phyloP scores from a whole-genome alignment of 2,113 vertebrate genomes.

The Saccopteryx leptura region DNA sequence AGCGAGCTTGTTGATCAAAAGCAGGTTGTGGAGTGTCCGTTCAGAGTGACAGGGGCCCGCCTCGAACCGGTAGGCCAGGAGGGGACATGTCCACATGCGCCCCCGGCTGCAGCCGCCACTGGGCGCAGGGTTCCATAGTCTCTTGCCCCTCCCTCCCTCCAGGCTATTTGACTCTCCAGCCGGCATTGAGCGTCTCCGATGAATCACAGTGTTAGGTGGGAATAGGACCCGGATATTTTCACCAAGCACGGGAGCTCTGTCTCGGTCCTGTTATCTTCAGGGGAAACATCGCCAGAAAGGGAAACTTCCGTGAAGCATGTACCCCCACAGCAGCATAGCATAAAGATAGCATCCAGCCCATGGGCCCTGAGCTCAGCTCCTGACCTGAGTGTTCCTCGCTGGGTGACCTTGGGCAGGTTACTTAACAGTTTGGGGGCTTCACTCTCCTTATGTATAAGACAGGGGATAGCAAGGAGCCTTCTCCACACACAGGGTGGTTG shows the following conservation, averaged over 20 bases:
- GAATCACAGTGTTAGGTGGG: fast-evolving
- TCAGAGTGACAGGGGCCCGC: not conserved
- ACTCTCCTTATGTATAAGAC: not conserved
- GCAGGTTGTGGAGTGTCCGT: not conserved
- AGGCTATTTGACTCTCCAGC: not conserved
- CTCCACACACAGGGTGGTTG: fast-evolving
- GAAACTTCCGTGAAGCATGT: too few relatives aligned
- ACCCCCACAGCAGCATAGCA: fast-evolving
- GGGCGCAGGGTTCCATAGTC: not conserved
- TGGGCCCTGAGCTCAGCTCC: not conserved
- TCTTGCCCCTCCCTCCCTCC: not conserved
- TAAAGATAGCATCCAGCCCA: fast-evolving
- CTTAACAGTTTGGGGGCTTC: not conserved
- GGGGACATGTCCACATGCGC: not conserved
- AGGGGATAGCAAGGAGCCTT: too few relatives aligned
- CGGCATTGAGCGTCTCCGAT: not conserved
- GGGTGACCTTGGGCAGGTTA: not conserved
- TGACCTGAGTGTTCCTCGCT: fast-evolving
- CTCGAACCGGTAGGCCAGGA: fast-evolving
- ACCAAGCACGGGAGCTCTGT: too few relatives aligned
- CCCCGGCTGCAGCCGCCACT: fast-evolving
- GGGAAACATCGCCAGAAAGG: not conserved
- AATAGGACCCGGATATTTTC: fast-evolving
- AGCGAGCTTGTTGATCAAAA: not conserved
- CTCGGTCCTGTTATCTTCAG: fast-evolving